Conservation (phyloP, 1,140 invertebrate species). For the Trachymyrmex septentrionalis region DNA sequence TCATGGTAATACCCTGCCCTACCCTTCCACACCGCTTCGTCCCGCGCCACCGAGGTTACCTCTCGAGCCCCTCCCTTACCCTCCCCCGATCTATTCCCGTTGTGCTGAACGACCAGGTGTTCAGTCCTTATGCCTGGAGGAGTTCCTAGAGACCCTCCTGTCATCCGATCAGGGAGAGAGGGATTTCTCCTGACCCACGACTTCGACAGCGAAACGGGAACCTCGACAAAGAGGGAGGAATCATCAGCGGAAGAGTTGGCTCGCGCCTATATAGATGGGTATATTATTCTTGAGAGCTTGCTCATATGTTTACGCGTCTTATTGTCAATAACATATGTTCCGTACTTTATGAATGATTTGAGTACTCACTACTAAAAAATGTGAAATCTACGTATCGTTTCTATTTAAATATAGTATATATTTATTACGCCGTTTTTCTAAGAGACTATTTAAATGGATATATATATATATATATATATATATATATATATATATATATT, state of each 20-base stretch:
- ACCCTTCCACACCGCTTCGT: conserved; percentile 62
- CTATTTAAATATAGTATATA: background rate
- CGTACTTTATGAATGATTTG: conserved; percentile 6
- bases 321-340: background rate
- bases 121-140: conserved; percentile 74
- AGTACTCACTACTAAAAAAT: background rate
- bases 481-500: too few species aligned
- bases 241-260: conserved; percentile 53
- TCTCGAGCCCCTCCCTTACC: conserved; percentile 59
- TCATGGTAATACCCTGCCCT: conserved; percentile 80
- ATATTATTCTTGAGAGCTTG: conserved; percentile 32
- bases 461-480: too few species aligned
- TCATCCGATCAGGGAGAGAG: conserved; percentile 75
- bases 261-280: conserved; percentile 67
- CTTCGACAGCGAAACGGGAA: conserved; percentile 68
- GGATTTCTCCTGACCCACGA: conserved; percentile 72
- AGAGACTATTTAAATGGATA: background rate
- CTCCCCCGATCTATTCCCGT: conserved; percentile 64
- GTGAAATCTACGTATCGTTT: background rate
- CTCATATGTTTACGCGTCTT: conserved; percentile 10
- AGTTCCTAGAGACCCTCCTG: conserved; percentile 77
- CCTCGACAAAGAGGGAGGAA: conserved; percentile 59
- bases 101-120: conserved; percentile 79
- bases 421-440: background rate
- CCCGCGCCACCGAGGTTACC: conserved; percentile 40